Evolutionary conservation across 2,113 vertebrate genomes (phyloP), one percentile per base, ranked within the genome.

Genomic region (Amazona vittata): DNA sequence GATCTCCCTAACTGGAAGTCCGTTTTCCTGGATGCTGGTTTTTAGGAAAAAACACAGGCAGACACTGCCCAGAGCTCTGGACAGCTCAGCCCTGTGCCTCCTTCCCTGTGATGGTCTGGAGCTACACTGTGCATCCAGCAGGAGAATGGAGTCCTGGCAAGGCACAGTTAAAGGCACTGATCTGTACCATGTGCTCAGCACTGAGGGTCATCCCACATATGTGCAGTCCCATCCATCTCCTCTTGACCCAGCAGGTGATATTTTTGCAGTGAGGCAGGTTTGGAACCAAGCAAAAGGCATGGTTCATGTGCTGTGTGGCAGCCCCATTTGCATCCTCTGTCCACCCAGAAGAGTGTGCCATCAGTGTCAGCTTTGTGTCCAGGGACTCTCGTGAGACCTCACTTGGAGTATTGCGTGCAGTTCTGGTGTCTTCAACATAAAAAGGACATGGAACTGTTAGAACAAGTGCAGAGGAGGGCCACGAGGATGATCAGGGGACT

Each of bases 251-350:
- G 15, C 31, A 47, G 0, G 1, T 59, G 47, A 24, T 47, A 26
- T 9, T 88, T 82, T 69, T 43, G 49, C 53, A 77, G 33, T 6
- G 10, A 75, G 62, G 47, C 35, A 44, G 17, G 29, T 47, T 49
- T 70, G 46, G 37, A 47, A 52, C 24, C 33, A 68, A 83, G 57
- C 50, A 65, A 29, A 59, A 11, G 31, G 9, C 46, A 68, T 39
- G 37, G 52, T 35, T 35, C 20, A 31, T 64, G 31, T 3, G 2
- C 8, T 37, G 20, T 64, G n/a, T 64, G 52, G 20, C n/a, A 90
- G 35, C 5, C 15, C 9, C 1, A 0, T 4, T 52, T 2, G 1
- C 2, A 1, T n/a, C 14, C 44, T 14, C 43, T 49, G 53, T 84
- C 74, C 59, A 64, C 25, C 9, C 1, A 60, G 52, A 39, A 52